Percentiles rank a stretch among this genome's conserved stretches.
Evolutionary conservation across 2,888 invertebrate species (phyloP).

Genomic region (Automeris io): DNA sequence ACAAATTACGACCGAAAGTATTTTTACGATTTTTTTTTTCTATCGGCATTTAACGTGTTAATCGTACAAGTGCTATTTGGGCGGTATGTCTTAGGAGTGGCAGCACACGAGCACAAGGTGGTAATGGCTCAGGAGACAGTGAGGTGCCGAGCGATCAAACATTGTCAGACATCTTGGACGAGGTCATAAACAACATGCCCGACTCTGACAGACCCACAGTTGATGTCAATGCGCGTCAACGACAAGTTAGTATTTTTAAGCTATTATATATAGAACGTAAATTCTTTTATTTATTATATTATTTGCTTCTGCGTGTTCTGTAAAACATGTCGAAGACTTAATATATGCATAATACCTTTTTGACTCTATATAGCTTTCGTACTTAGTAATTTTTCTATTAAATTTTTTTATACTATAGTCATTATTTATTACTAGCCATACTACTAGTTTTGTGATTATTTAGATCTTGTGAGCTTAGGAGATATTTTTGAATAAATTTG

Average conservation of each 20-base stretch:
- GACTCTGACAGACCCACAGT: conserved; percentile 70
- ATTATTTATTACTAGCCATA: too few relatives aligned
- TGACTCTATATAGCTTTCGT: too few relatives aligned
- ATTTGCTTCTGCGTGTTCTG: too few relatives aligned
- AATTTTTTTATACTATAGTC: too few relatives aligned
- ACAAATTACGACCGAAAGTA: too few relatives aligned
- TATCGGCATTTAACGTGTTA: too few relatives aligned
- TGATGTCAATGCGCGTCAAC: conserved; percentile 38
- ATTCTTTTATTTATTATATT: neutral
- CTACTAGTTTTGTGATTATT: too few relatives aligned
- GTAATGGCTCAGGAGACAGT: conserved; percentile 51
- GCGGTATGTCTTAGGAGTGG: conserved; percentile 33
- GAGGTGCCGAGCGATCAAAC: conserved; percentile 79
- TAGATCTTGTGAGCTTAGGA: too few relatives aligned
- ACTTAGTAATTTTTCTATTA: too few relatives aligned
- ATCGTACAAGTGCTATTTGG: neutral
- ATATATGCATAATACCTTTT: neutral
- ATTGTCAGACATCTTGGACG: conserved; percentile 89
- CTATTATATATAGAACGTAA: too few relatives aligned
- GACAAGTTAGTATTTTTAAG: conserved; percentile 25
- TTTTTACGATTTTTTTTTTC: too few relatives aligned
- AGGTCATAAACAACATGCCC: conserved; percentile 88
- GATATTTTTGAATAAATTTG: too few relatives aligned
- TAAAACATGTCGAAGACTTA: neutral
- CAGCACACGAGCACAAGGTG: conserved; percentile 38